Percentiles rank a stretch among this genome's conserved stretches.
These are phyloP conservation scores for Drosophila pseudotalamancana DNA, from an alignment of 2,888 invertebrate genomes.

Conservation along the genomic window DNA sequence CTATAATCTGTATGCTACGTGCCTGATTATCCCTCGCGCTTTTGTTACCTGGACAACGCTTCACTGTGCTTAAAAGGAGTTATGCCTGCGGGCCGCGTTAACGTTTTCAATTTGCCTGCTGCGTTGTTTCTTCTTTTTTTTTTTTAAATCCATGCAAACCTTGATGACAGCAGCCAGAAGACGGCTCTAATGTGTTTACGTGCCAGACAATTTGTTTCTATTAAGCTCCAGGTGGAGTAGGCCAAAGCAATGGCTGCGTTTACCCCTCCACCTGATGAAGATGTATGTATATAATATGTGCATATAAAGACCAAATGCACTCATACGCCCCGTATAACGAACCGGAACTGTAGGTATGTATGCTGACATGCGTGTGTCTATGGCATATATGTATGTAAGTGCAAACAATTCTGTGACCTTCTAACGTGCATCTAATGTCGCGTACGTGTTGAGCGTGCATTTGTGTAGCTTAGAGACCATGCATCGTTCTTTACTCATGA, in stretches of 20 bases:
- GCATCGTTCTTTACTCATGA: constrained; percentile 8
- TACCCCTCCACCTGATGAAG: constrained; percentile 26
- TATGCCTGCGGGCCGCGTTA: constrained; percentile 15
- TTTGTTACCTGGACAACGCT: constrained; percentile 37
- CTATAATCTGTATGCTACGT: constrained; percentile 42
- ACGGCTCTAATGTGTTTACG: constrained; percentile 52
- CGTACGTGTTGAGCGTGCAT: constrained; percentile 58
- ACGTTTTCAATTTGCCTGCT: constrained; percentile 28
- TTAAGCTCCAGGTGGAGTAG: constrained; percentile 42
- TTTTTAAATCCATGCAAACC: constrained; percentile 20
- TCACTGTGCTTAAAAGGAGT: constrained; percentile 34
- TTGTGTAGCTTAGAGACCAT: constrained; percentile 50
- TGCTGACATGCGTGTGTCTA: background rate
- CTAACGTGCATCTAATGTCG: constrained; percentile 36
- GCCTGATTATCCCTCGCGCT: constrained; percentile 28
- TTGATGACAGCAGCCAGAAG: constrained; percentile 18
- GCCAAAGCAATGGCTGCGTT: constrained; percentile 20
- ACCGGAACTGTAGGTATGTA: constrained; percentile 5
- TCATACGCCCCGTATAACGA: constrained; percentile 43
- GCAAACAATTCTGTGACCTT: background rate
- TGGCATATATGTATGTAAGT: background rate
- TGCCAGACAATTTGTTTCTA: constrained; percentile 67
- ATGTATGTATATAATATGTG: constrained; percentile 8
- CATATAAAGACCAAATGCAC: constrained; percentile 14
- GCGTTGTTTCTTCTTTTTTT: constrained; percentile 9